Evolutionary conservation across 2,113 vertebrate species (phyloP), one percentile per base, ranked within the genome.

Genomic region (Choloepus hoffmanni): DNA sequence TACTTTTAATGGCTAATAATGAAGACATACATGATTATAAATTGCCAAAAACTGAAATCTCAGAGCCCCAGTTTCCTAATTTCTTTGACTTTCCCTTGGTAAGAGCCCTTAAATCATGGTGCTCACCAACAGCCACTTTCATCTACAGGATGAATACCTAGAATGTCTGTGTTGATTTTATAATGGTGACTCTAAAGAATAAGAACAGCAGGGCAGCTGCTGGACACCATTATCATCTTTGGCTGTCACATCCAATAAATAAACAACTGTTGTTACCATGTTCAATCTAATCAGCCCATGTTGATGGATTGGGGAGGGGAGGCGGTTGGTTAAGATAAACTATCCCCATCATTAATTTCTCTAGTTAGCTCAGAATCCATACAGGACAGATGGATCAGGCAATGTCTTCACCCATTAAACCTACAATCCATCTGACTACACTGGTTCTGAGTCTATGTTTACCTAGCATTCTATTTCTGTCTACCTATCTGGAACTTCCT

Each of bases 41-140:
- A 86, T 23, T 79, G 72, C 48, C 88, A 72, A 70, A 92, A 21
- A 92, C 43, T 28, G 77, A 74, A 74, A 79, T 33, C 40, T 92
- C 63, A 33, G 8, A 36, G 11, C 53, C 10, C 78, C 60, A 73
- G 26, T 60, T 78, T 84, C 21, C 33, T 73, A 55, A 36, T 40
- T 90, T 87, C 48, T 33, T 26, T n/a, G 72, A 43, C 40, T 67
- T 73, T 88, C 55, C 73, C 63, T 18, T 33, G 7, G 50, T 23
- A n/a, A 67, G 9, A 85, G 50, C 24, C 43, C 45, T 60, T 18
- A 78, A 14, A n/a, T 26, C 82, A 79, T 6, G 12, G 63, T 53
- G 82, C 19, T n/a, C 10, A 4, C 30, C 30, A 73, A 62, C 60
- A 74, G 28, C 40, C 36, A 62, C 9, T 40, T 36, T 15, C 58